These are phyloP conservation scores for Elysia crispata DNA, from an alignment of 2,888 invertebrate genomes.

Conservation along the genomic window DNA sequence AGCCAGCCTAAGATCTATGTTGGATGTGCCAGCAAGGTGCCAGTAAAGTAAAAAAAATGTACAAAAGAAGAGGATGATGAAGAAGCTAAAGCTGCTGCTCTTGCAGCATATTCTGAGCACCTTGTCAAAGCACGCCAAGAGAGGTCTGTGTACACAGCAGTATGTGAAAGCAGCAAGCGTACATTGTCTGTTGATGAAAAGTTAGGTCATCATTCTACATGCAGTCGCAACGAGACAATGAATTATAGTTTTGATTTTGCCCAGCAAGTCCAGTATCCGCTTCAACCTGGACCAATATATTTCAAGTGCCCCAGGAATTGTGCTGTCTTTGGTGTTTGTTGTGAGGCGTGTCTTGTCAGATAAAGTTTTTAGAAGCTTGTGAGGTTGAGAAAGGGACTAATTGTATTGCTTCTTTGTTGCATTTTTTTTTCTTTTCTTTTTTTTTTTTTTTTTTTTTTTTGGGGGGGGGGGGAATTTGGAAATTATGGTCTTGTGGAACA, in stretches of 20 bases:
- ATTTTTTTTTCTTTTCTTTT: slow-evolving; percentile 24
- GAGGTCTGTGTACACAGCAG: background rate
- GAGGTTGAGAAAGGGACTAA: background rate
- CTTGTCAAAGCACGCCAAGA: background rate
- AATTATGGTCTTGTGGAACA: background rate
- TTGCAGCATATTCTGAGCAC: too few relatives aligned
- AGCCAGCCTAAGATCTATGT: slow-evolving; percentile 26
- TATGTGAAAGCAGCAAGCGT: background rate
- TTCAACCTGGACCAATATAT: slow-evolving; percentile 19
- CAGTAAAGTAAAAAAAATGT: background rate
- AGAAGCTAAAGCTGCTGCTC: background rate
- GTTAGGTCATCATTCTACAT: background rate
- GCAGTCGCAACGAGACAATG: background rate
- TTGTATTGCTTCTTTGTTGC: background rate
- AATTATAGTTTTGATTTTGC: slow-evolving; percentile 12
- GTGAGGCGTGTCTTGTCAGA: slow-evolving; percentile 4
- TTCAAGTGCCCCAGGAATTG: slow-evolving; percentile 44
- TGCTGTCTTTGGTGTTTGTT: slow-evolving; percentile 23
- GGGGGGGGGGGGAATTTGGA: too few relatives aligned
- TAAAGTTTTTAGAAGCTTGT: background rate
- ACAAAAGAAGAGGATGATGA: background rate
- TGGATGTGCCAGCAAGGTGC: slow-evolving; percentile 13
- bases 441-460: too few relatives aligned
- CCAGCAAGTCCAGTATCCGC: background rate
- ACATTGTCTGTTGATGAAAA: background rate